These are phyloP conservation scores for Drosophila kanapiae DNA, from an alignment of 1,140 invertebrate genomes.

Conservation along the genomic window DNA sequence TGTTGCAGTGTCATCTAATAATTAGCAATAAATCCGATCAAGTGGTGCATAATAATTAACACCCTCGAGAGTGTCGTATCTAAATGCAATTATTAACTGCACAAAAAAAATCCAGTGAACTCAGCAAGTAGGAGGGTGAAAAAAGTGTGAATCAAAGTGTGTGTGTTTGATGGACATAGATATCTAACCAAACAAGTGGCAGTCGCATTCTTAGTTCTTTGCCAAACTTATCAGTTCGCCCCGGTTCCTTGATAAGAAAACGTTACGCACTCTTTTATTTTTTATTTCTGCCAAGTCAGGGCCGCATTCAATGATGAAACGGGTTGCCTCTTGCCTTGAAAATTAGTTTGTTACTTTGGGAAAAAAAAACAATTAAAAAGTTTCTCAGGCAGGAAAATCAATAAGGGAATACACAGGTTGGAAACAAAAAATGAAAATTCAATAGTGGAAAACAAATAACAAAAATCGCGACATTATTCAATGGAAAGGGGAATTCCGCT, in stretches of 20 bases:
- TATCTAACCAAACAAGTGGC: constrained; percentile 25
- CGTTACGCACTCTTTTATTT: constrained; percentile 44
- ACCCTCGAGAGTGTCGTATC: constrained; percentile 9
- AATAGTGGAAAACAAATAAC: neutral
- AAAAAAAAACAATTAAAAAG: neutral
- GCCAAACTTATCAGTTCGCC: constrained; percentile 29
- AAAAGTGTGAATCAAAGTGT: constrained; percentile 21
- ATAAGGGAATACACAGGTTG: constrained; percentile 1
- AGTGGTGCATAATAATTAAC: constrained; percentile 35
- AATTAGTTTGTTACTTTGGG: constrained; percentile 11
- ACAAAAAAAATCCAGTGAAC: neutral
- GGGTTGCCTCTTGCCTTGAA: neutral
- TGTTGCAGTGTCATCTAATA: constrained; percentile 23
- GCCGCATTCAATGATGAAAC: neutral
- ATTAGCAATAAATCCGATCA: constrained; percentile 28
- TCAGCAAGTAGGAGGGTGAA: neutral
- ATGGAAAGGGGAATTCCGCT: too few relatives aligned
- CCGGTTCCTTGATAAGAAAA: constrained; percentile 56
- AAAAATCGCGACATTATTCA: neutral
- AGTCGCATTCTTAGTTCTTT: constrained; percentile 30
- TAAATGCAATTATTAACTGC: neutral
- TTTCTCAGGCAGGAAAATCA: constrained; percentile 11
- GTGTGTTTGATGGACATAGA: neutral
- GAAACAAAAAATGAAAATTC: neutral
- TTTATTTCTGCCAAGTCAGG: constrained; percentile 28